phyloP scores from a whole-genome alignment of 2,797 vertebrate species.

The Parauchenoglanis ngamensis region DNA sequence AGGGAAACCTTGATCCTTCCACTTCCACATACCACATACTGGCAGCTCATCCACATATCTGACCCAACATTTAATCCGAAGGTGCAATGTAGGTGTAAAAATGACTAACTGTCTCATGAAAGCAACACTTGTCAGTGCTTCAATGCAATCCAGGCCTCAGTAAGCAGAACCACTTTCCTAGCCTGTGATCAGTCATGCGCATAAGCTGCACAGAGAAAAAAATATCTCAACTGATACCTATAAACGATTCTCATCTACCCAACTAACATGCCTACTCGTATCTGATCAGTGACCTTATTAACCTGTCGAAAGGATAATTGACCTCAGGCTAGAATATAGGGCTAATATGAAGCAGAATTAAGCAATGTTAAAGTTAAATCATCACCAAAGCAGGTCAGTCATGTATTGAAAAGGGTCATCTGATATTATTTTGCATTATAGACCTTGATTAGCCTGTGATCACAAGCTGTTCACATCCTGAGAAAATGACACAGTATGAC shows the following conservation, averaged over 20 bases:
- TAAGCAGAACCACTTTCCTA: conserved; percentile 61
- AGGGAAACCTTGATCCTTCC: conserved; percentile 67
- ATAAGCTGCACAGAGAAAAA: conserved; percentile 56
- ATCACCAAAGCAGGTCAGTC: background rate
- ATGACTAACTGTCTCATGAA: conserved; percentile 65
- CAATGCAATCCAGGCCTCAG: conserved; percentile 63
- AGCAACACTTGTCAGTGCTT: conserved; percentile 70
- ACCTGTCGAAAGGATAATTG: background rate
- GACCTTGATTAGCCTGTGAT: background rate
- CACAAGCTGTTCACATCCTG: background rate
- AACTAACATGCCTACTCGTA: background rate
- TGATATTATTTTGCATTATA: conserved; percentile 8
- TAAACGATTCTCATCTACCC: conserved; percentile 2
- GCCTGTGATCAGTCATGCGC: conserved; percentile 62
- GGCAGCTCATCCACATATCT: conserved; percentile 41
- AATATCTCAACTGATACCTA: background rate
- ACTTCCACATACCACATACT: conserved; percentile 34
- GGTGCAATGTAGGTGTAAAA: conserved; percentile 56
- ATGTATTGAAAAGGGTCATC: background rate
- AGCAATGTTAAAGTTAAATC: background rate
- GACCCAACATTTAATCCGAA: conserved; percentile 56
- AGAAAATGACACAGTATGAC: background rate
- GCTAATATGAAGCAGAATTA: background rate
- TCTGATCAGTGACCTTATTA: background rate
- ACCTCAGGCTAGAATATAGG: background rate